Evolutionary conservation across 2,113 vertebrate species (phyloP).

Genomic region (Sterna hirundo): DNA sequence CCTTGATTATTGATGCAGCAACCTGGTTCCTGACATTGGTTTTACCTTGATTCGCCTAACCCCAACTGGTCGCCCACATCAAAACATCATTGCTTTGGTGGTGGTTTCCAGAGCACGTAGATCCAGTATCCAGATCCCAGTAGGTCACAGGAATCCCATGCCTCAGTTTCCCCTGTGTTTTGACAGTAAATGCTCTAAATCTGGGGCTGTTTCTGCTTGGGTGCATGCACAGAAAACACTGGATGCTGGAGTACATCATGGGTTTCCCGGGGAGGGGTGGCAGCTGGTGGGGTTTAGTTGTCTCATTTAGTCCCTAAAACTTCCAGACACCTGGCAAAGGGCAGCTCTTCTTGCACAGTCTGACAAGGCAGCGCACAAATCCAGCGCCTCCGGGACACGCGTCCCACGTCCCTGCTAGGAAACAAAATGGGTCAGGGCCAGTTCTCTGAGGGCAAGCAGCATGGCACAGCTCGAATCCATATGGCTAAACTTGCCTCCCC

Average conservation of each 20-base stretch:
- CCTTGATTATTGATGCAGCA: not conserved
- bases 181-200: not conserved
- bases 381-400: not conserved
- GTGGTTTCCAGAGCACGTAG: not conserved
- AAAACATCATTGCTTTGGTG: not conserved
- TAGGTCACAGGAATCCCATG: rapidly evolving
- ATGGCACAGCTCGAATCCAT: conserved; percentile 36
- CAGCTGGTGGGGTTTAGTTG: not conserved
- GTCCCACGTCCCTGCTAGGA: not conserved
- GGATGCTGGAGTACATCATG: rapidly evolving
- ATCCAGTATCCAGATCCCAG: not conserved
- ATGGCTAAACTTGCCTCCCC: not conserved
- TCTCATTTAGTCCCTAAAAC: not conserved
- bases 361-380: not conserved
- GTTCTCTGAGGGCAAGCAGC: conserved; percentile 51
- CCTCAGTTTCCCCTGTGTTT: not conserved
- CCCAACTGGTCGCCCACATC: not conserved
- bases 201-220: not conserved
- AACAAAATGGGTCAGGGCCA: conserved; percentile 43
- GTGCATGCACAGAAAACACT: not conserved
- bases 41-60: not conserved
- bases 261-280: not conserved
- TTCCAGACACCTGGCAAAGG: not conserved
- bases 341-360: not conserved
- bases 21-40: not conserved